Conservation (phyloP, 2,113 vertebrate genomes). For the Aspiorhynchus laticeps region DNA sequence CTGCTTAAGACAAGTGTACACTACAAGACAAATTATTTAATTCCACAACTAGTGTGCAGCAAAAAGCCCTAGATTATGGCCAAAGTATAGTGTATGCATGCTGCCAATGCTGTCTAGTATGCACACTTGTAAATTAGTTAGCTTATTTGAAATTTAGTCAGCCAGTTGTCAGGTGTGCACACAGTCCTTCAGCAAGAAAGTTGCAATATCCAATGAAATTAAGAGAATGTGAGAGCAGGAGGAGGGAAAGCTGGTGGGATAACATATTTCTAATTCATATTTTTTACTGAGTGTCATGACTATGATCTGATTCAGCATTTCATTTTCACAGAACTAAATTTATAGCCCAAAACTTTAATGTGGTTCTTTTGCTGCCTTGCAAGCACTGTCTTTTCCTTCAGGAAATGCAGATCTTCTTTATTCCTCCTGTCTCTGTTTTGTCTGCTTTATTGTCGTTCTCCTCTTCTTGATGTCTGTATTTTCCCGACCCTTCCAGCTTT, state of each 20-base stretch:
- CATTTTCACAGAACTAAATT: not conserved
- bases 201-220: not conserved
- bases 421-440: slow-evolving; percentile 7
- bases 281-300: not conserved
- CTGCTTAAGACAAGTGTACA: not conserved
- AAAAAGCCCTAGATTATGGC: not conserved
- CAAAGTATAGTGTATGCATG: not conserved
- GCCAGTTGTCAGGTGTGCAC: not conserved
- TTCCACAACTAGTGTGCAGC: not conserved
- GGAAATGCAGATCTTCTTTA: slow-evolving; percentile 3
- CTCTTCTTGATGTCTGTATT: not conserved
- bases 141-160: not conserved
- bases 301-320: not conserved
- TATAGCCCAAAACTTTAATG: not conserved
- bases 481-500: not conserved
- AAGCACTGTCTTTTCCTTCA: slow-evolving; percentile 1
- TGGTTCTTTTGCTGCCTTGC: not conserved
- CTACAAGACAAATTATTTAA: not conserved
- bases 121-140: not conserved
- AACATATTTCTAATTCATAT: not conserved
- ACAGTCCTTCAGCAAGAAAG: not conserved
- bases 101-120: not conserved
- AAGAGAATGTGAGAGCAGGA: not conserved
- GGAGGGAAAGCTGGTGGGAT: not conserved
- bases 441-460: not conserved